These are phyloP conservation scores for Stegastes partitus DNA, from an alignment of 2,113 vertebrate genomes.

Conservation along the genomic window DNA sequence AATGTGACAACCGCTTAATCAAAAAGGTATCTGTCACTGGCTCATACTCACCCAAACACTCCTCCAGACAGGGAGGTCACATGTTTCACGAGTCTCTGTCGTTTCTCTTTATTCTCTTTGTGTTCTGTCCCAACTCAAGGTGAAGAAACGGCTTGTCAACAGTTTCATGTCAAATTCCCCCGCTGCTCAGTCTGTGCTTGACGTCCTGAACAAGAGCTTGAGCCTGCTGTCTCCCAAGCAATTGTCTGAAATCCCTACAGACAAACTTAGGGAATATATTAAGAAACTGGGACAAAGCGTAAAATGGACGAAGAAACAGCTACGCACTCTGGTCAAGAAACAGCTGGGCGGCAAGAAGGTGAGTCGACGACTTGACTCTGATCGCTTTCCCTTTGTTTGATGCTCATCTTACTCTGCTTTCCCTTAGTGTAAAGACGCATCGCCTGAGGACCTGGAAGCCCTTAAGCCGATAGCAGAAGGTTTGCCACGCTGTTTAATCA, in stretches of 20 bases:
- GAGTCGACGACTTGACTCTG: not conserved
- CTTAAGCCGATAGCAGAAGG: slow-evolving; percentile 62
- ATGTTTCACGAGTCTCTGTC: not conserved
- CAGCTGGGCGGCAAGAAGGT: slow-evolving; percentile 60
- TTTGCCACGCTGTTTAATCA: slow-evolving; percentile 64
- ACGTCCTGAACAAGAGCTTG: slow-evolving; percentile 44
- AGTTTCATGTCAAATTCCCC: slow-evolving; percentile 33
- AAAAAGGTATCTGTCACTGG: slow-evolving; percentile 58
- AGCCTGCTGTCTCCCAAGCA: slow-evolving; percentile 51
- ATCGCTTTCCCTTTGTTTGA: not conserved
- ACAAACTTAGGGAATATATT: slow-evolving; percentile 41
- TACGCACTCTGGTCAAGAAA: slow-evolving; percentile 54
- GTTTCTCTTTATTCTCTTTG: not conserved
- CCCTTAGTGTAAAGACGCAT: slow-evolving; percentile 42
- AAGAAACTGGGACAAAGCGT: slow-evolving; percentile 28
- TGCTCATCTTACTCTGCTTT: slow-evolving; percentile 1
- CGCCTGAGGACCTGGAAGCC: slow-evolving; percentile 50
- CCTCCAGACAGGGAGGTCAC: not conserved
- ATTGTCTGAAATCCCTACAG: slow-evolving; percentile 33
- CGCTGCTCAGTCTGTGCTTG: not conserved
- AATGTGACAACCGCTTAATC: slow-evolving; percentile 53
- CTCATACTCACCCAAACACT: not conserved
- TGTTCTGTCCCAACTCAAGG: slow-evolving; percentile 46
- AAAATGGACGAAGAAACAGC: slow-evolving; percentile 60
- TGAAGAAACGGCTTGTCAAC: slow-evolving; percentile 68